These are phyloP conservation scores for Lutjanus erythropterus DNA, from an alignment of 2,113 vertebrate species.

Conservation along the genomic window DNA sequence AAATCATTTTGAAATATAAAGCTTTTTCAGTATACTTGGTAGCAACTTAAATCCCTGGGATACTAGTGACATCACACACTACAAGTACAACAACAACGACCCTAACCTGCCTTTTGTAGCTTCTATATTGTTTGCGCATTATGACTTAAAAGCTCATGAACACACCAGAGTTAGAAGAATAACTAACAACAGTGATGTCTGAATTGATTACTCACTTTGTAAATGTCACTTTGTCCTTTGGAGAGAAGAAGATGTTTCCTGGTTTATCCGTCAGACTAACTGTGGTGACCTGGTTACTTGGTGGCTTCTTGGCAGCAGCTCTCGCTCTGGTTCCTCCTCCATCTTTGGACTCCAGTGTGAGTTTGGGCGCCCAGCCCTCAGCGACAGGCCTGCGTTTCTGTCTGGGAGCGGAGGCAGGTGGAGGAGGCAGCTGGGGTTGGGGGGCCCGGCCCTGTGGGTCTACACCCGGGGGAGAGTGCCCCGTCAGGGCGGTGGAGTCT, in stretches of 20 bases:
- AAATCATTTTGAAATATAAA: too few species aligned
- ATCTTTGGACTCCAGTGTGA: constrained; percentile 84
- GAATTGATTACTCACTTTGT: constrained; percentile 87
- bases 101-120: too few species aligned
- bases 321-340: constrained; percentile 76
- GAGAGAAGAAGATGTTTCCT: constrained; percentile 90
- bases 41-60: too few species aligned
- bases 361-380: constrained; percentile 85
- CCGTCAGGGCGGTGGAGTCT: constrained; percentile 58
- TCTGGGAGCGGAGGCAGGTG: constrained; percentile 65
- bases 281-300: constrained; percentile 69
- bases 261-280: constrained; percentile 79
- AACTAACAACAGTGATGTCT: not conserved
- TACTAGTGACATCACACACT: too few species aligned
- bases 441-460: constrained; percentile 57
- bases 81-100: too few species aligned
- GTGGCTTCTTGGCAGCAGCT: constrained; percentile 72
- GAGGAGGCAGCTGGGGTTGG: constrained; percentile 70
- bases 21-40: too few species aligned
- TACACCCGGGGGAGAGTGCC: constrained; percentile 26
- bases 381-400: constrained; percentile 75
- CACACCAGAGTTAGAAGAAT: too few species aligned
- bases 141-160: too few species aligned
- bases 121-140: too few species aligned
- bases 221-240: constrained; percentile 87